Evolutionary conservation across 2,888 invertebrate genomes (phyloP).

Genomic region (Hemithea aestivaria): DNA sequence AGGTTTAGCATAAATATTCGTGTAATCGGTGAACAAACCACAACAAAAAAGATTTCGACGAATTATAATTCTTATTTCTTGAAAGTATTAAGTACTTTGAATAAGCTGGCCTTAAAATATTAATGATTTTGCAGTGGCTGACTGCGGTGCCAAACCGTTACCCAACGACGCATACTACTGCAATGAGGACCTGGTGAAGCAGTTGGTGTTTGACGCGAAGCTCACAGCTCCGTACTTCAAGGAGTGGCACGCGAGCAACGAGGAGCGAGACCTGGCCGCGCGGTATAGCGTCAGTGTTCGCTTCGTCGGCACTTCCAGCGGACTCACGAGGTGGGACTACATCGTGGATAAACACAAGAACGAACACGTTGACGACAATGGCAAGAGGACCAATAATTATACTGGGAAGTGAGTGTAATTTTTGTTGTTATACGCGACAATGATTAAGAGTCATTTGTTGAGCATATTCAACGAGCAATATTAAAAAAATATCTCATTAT

Average conservation of each 20-base stretch:
- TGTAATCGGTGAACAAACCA: no score
- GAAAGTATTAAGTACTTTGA: no score
- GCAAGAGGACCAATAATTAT: constrained; percentile 46
- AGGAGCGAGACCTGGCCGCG: constrained; percentile 78
- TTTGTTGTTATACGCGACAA: no score
- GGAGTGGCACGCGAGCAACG: constrained; percentile 70
- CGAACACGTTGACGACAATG: constrained; percentile 56
- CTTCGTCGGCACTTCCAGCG: constrained; percentile 93
- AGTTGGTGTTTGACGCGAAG: constrained; percentile 93
- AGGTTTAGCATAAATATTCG: no score
- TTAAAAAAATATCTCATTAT: no score
- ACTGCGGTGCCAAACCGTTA: constrained; percentile 80
- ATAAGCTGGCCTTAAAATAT: no score
- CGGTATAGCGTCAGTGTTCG: constrained; percentile 86
- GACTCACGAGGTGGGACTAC: constrained; percentile 92
- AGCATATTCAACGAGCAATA: no score
- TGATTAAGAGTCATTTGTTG: no score
- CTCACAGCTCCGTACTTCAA: constrained; percentile 80
- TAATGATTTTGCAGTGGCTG: constrained; percentile 72
- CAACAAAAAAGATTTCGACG: no score
- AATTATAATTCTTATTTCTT: no score
- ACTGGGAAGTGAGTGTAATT: constrained; percentile 47
- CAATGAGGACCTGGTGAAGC: constrained; percentile 90
- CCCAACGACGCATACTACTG: constrained; percentile 88
- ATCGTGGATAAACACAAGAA: constrained; percentile 81